phyloP scores from a whole-genome alignment of 2,797 vertebrate species.

The Lophura swinhoii region DNA sequence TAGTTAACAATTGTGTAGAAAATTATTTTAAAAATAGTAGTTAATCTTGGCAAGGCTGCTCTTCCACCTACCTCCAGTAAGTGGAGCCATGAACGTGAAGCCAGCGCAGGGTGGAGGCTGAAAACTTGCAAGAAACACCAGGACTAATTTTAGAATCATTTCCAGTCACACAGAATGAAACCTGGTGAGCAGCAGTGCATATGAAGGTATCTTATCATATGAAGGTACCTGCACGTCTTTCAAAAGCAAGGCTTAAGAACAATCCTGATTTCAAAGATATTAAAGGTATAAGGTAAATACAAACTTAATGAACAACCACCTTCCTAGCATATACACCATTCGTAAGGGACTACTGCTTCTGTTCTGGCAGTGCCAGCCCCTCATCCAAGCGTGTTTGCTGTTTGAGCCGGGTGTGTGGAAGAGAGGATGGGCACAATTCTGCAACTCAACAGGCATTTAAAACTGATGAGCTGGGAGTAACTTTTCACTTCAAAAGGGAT shows the following conservation, averaged over 20 bases:
- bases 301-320: background rate
- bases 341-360: rapidly evolving
- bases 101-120: background rate
- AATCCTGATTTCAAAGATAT: background rate
- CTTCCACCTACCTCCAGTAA: background rate
- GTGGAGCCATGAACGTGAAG: background rate
- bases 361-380: background rate
- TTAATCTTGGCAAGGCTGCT: background rate
- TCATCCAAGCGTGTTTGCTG: background rate
- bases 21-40: rapidly evolving
- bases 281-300: background rate
- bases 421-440: background rate
- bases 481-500: background rate
- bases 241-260: background rate
- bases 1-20: background rate
- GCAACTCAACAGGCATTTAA: background rate
- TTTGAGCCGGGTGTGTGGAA: background rate
- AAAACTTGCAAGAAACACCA: background rate
- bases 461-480: background rate
- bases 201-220: background rate
- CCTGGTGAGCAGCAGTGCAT: background rate
- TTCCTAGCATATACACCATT: background rate
- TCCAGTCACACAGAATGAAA: background rate
- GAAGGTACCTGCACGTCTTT: background rate
- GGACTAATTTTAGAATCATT: background rate